phyloP scores from a whole-genome alignment of 2,888 invertebrate genomes.

The Drosophila mercatorum region DNA sequence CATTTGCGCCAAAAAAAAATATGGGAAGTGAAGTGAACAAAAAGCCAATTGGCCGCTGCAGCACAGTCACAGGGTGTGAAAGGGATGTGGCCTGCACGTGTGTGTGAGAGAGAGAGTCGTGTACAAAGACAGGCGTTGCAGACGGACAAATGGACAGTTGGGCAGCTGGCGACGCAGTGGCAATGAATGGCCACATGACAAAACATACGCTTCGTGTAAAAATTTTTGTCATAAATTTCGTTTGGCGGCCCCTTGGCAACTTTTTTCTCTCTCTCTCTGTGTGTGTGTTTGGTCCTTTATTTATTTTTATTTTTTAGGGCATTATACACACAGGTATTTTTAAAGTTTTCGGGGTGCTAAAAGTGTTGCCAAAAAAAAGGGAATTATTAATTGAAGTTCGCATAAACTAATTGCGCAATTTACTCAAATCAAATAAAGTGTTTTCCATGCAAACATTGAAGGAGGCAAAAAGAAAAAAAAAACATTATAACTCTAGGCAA shows the following conservation, averaged over 20 bases:
- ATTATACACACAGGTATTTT: conserved; percentile 12
- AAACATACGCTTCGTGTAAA: conserved; percentile 75
- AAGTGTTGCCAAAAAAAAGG: conserved; percentile 18
- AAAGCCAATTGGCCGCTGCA: conserved; percentile 50
- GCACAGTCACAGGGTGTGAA: conserved; percentile 11
- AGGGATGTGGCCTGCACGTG: background rate
- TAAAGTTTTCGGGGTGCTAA: conserved; percentile 5
- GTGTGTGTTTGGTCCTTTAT: background rate
- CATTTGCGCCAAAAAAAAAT: conserved; percentile 36
- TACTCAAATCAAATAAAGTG: conserved; percentile 30
- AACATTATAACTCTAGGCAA: background rate
- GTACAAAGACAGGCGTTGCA: conserved; percentile 15
- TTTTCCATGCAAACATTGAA: conserved; percentile 21
- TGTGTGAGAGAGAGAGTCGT: background rate
- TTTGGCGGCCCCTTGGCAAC: conserved; percentile 54
- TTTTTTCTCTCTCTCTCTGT: conserved; percentile 6
- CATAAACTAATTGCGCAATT: conserved; percentile 57
- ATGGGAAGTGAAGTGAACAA: conserved; percentile 49
- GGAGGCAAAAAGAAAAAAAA: conserved; percentile 1
- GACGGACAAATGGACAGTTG: conserved; percentile 14
- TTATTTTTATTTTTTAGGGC: conserved; percentile 1
- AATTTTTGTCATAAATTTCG: conserved; percentile 72
- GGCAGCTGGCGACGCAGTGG: conserved; percentile 38
- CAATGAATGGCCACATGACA: conserved; percentile 77
- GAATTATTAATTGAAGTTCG: conserved; percentile 50